Conservation (phyloP, 1,140 invertebrate species). For the Hypothenemus hampei region DNA sequence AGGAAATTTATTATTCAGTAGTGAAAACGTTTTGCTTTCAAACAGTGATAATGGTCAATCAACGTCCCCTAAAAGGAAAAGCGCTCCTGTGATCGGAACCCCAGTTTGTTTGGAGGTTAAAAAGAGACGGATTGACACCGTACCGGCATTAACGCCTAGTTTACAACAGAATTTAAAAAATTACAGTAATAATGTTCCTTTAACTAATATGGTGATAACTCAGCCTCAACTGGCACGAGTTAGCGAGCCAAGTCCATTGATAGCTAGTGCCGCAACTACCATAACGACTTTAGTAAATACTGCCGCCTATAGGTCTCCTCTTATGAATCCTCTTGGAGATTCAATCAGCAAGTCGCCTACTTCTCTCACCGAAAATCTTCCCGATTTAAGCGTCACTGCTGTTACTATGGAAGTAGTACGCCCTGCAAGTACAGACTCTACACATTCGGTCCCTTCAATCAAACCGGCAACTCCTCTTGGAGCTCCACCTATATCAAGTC, state of each 20-base stretch:
- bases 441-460: slow-evolving; percentile 14
- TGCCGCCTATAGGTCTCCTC: slow-evolving; percentile 46
- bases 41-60: slow-evolving; percentile 41
- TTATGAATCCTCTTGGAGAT: slow-evolving; percentile 6
- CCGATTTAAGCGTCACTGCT: slow-evolving; percentile 42
- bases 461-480: slow-evolving; percentile 25
- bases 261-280: slow-evolving; percentile 66
- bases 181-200: slow-evolving; percentile 19
- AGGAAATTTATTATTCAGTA: too few relatives aligned
- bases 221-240: slow-evolving; percentile 55
- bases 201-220: slow-evolving; percentile 5
- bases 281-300: slow-evolving; percentile 67
- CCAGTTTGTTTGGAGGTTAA: slow-evolving; percentile 54
- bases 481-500: slow-evolving; percentile 42
- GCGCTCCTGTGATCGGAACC: slow-evolving; percentile 42
- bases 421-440: slow-evolving; percentile 49
- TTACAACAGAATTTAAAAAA: slow-evolving; percentile 17
- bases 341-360: slow-evolving; percentile 11
- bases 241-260: slow-evolving; percentile 63
- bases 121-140: slow-evolving; percentile 48
- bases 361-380: slow-evolving; percentile 32
- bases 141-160: slow-evolving; percentile 35
- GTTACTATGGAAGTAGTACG: slow-evolving; percentile 54
- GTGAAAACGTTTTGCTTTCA: not conserved
- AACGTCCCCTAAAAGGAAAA: slow-evolving; percentile 55